Evolutionary conservation across 2,797 vertebrate species (phyloP), one percentile per base, ranked within the genome.

Genomic region (Gallinago solitaria): DNA sequence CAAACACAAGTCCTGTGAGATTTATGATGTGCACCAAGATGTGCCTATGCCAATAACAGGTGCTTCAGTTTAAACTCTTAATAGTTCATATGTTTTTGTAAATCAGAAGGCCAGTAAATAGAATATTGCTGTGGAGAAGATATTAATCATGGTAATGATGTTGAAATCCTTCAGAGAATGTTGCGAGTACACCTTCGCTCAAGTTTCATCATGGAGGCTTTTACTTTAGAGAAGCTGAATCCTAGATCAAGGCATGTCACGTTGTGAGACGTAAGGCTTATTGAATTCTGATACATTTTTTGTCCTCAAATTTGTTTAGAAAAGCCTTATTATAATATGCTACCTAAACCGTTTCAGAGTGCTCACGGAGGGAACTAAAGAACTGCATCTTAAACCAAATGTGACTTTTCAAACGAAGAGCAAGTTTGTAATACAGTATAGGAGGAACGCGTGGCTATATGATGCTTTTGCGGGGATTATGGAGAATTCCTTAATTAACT

Each of bases 11-110:
- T 81, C 16, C 0, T 69, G 48, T 39, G 63, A 84, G 93, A 92
- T 95, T 96, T 94, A 83, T 87, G 86, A 68, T 67, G 67, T 73
- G 48, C 83, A 92, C 59, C 16, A 32, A 86, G 70, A 86, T 89
- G 59, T 43, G 53, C 45, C 86, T 61, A 41, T 79, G 81, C 93
- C 70, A 71, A 20, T 88, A 68, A 91, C 75, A 95, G 91, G 83
- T 95, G 90, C 85, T 95, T 89, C 86, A 87, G 86, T 75, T 94
- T 94, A 57, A 87, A 82, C 71, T 94, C 75, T 57, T 71, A 21
- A 67, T 79, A 81, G 89, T 89, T 76, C 50, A 47, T 88, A 30
- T 89, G 12, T 70, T 94, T 95, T 92, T 87, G 60, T 94, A 87
- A 89, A 92, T 89, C 76, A 84, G 89, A 91, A 84, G 80, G 39